Percentiles rank a stretch among this genome's conserved stretches.
These are phyloP conservation scores for Spondyliosoma cantharus DNA, from an alignment of 2,797 vertebrate species.

Conservation along the genomic window DNA sequence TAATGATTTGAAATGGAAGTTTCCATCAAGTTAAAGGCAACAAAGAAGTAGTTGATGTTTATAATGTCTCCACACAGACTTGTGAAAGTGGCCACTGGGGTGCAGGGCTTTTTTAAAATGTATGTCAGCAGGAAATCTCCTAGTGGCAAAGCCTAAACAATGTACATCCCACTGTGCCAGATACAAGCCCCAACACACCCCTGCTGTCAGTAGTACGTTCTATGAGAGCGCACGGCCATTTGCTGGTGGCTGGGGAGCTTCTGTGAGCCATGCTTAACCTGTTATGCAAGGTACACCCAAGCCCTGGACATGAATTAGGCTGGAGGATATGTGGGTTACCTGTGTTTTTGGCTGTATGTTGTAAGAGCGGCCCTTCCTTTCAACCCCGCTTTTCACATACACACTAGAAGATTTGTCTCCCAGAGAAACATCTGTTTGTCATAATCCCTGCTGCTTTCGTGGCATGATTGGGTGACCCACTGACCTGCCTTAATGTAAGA, in stretches of 20 bases:
- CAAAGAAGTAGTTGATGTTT: conserved; percentile 28
- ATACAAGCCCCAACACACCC: conserved; percentile 75
- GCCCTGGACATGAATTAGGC: conserved; percentile 20
- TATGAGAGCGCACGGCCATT: conserved; percentile 26
- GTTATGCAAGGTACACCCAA: conserved; percentile 56
- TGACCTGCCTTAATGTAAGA: conserved; percentile 68
- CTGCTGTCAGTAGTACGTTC: conserved; percentile 53
- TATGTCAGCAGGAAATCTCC: conserved; percentile 39
- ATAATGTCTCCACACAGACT: conserved; percentile 23
- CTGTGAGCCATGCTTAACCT: conserved; percentile 57
- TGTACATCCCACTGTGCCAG: conserved; percentile 50
- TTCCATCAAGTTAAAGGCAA: conserved; percentile 2
- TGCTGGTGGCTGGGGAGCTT: conserved; percentile 14
- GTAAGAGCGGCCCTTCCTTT: not conserved
- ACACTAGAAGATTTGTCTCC: conserved; percentile 56
- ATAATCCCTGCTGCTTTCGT: conserved; percentile 75
- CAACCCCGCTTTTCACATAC: not conserved
- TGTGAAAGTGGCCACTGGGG: conserved; percentile 45
- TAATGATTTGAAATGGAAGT: not conserved
- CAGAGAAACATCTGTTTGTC: conserved; percentile 80
- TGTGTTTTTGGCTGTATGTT: conserved; percentile 6
- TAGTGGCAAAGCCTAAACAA: conserved; percentile 38
- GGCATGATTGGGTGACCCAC: conserved; percentile 79
- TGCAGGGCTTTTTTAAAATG: conserved; percentile 59
- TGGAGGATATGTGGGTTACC: conserved; percentile 31